Evolutionary conservation across 2,888 invertebrate species (phyloP).

Genomic region (Oscheius myriophilus): DNA sequence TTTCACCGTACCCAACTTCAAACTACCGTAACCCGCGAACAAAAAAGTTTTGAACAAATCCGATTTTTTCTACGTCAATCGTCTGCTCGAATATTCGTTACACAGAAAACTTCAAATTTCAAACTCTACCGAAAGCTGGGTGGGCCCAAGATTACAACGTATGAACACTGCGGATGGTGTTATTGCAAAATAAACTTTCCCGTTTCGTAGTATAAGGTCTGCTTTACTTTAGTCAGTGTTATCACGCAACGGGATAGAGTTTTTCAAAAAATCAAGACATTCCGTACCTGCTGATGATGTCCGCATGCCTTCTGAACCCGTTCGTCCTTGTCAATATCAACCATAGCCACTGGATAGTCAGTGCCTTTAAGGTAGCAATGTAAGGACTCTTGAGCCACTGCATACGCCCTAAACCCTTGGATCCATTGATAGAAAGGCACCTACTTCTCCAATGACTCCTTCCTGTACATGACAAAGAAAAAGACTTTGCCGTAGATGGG

Average conservation of each 20-base stretch:
- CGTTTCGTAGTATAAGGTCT: not conserved
- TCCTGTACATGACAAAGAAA: conserved; percentile 54
- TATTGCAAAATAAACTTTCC: no score
- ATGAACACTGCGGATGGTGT: no score
- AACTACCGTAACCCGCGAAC: no score
- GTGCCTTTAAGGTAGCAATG: conserved; percentile 64
- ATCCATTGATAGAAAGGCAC: not conserved
- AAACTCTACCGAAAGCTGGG: no score
- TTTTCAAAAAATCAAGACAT: not conserved
- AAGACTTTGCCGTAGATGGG: conserved; percentile 54
- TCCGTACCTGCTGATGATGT: conserved; percentile 53
- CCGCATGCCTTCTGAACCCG: conserved; percentile 53
- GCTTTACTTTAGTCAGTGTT: not conserved
- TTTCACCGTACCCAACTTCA: no score
- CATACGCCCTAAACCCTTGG: conserved; percentile 57
- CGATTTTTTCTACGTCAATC: no score
- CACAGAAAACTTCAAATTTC: no score
- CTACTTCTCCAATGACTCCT: conserved; percentile 50
- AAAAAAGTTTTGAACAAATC: no score
- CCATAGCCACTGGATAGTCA: conserved; percentile 61
- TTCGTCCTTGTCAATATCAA: conserved; percentile 62
- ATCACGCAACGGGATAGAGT: not conserved
- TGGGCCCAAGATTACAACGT: no score
- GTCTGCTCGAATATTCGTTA: no score
- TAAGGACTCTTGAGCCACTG: conserved; percentile 62